phyloP scores from a whole-genome alignment of 2,888 invertebrate species.

The Aphidoletes aphidimyza region DNA sequence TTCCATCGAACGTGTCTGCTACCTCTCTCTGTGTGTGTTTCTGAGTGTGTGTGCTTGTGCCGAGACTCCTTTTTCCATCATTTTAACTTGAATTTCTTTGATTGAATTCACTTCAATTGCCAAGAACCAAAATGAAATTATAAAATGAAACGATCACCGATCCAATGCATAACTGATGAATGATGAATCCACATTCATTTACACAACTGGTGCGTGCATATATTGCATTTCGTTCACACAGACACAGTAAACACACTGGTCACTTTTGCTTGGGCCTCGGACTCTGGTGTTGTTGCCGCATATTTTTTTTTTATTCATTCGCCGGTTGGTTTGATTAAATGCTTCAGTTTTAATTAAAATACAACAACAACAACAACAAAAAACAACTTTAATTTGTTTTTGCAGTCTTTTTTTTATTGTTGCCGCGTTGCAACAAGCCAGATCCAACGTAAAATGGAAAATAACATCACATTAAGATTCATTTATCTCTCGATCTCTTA shows the following conservation, averaged over 20 bases:
- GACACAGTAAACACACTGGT: not conserved
- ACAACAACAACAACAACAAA: slow-evolving; percentile 8
- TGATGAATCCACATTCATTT: not conserved
- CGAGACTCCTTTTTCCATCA: not conserved
- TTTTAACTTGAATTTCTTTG: not conserved
- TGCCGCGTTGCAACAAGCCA: not conserved
- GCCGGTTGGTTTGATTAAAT: slow-evolving; percentile 50
- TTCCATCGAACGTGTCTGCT: no score
- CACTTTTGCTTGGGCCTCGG: not conserved
- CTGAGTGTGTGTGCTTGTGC: no score
- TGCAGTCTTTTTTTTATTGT: not conserved
- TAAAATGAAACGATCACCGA: not conserved
- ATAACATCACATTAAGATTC: slow-evolving; percentile 9
- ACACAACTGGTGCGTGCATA: not conserved
- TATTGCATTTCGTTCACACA: not conserved
- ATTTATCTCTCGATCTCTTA: slow-evolving; percentile 32
- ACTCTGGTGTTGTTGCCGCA: not conserved
- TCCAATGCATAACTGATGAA: no score
- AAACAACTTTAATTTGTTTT: slow-evolving; percentile 17
- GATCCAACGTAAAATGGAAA: not conserved
- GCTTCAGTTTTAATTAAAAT: slow-evolving; percentile 47
- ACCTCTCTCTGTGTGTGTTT: not conserved
- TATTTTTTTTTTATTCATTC: not conserved
- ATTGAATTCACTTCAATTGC: not conserved
- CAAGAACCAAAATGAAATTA: not conserved